These are phyloP conservation scores for Eubasilissa regina DNA, from an alignment of 1,140 invertebrate genomes.

Conservation along the genomic window DNA sequence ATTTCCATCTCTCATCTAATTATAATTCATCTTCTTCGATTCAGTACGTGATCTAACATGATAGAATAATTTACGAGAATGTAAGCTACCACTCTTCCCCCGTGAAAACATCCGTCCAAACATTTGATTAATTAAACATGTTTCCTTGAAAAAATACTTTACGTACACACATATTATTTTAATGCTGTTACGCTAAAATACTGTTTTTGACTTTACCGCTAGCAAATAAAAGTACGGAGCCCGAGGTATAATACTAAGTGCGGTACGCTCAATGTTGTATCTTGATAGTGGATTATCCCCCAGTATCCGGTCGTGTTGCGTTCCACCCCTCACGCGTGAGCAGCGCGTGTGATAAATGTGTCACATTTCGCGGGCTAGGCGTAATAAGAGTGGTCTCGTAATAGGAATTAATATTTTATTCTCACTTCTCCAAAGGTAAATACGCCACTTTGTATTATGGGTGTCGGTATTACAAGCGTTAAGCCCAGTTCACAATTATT, in stretches of 20 bases:
- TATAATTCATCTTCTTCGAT: too few species aligned
- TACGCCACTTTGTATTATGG: conserved; percentile 20
- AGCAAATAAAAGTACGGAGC: not conserved
- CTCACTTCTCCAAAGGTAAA: conserved; percentile 38
- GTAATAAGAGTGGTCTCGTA: conserved; percentile 39
- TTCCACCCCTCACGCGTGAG: not conserved
- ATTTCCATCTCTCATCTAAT: too few species aligned
- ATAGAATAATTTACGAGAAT: too few species aligned
- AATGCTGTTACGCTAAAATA: too few species aligned
- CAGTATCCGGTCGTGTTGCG: not conserved
- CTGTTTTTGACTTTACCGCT: not conserved
- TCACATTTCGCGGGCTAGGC: conserved; percentile 6
- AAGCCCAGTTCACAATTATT: conserved; percentile 36
- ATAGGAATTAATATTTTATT: conserved; percentile 42
- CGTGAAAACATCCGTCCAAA: too few species aligned
- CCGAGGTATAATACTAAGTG: not conserved
- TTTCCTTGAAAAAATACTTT: too few species aligned
- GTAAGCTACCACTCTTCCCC: too few species aligned
- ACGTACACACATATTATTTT: too few species aligned
- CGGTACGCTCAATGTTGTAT: not conserved
- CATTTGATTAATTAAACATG: too few species aligned
- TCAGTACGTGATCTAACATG: too few species aligned
- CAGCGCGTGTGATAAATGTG: conserved; percentile 21
- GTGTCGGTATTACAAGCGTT: conserved; percentile 25
- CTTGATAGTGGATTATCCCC: not conserved